Base-by-base conservation (phyloP, 2,797 vertebrate species). In the Etheostoma perlongum region DNA sequence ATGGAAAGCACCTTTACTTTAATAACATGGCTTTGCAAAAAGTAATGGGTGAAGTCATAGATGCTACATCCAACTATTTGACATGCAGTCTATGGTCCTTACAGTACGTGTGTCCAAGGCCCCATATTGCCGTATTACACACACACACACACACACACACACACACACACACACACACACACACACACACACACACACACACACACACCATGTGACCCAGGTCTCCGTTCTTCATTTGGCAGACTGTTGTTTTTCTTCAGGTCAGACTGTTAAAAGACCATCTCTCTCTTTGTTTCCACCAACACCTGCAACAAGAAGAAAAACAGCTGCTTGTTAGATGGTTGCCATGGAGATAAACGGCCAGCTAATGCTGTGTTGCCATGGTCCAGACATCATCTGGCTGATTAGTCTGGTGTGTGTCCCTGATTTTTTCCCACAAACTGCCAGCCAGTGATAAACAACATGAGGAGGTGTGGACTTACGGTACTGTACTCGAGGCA, bases 181-280 rank as follows among this genome's bases (percentile, higher is more conserved):
- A 33, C 47, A 33, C 14, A 57, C 52, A 46, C 54, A 60, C 47
- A 67, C 68, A 70, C 27, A 60, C 67, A 59, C 54, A 55, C 46
- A 59, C 68, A 27, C 21, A 54, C 53, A 97, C 97, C 96, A 95
- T 96, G 95, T 96, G 95, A 91, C 95, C 96, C 96, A 96, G 96
- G 95, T 97, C 97, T 95, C 97, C 96, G 97, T 98, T 97, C 95
- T 98, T 96, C 97, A 97, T 98, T 76, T 79, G 51, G 23, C 46
- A 44, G 46, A 44, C 52, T 14, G 40, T 36, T 25, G 67, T 23
- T 73, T 47, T 55, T 57, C 60, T 58, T 70, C 46, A 8, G 70
- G 53, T 86, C 83, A 75, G 67, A 72, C 44, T 62, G 60, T 36
- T 16, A 10, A 67, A 44, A 42, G 70, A 74, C 73, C 63, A 66